Percentiles rank a stretch among this genome's conserved stretches.
Evolutionary conservation across 2,888 invertebrate species (phyloP).

Genomic region (Trichogramma dendrolimi): DNA sequence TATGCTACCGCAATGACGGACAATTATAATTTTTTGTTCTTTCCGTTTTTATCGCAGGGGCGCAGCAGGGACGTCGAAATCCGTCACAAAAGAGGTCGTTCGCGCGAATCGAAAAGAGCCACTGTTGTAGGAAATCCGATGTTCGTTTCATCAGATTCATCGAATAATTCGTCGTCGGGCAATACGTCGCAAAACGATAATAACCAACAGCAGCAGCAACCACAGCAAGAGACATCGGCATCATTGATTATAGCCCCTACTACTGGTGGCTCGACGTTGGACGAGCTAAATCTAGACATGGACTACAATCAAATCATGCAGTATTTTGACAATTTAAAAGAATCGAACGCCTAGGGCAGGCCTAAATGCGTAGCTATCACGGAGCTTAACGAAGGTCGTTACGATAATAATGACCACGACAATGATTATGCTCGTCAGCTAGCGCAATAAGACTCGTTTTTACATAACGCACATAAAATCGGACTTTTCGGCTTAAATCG

Average conservation of each 20-base stretch:
- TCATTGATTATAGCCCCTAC: background rate
- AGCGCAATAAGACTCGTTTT: too few relatives aligned
- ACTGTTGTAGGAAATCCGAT: slow-evolving; percentile 86
- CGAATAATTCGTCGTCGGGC: slow-evolving; percentile 43
- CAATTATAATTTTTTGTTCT: background rate
- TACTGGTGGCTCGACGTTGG: slow-evolving; percentile 60
- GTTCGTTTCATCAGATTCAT: slow-evolving; percentile 61
- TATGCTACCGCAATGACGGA: too few relatives aligned
- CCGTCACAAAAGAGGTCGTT: slow-evolving; percentile 38
- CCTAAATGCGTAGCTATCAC: slow-evolving; percentile 1
- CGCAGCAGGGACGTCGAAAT: slow-evolving; percentile 38
- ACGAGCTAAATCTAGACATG: slow-evolving; percentile 80
- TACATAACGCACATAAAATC: too few relatives aligned
- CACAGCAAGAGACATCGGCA: background rate
- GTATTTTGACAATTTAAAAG: slow-evolving; percentile 96
- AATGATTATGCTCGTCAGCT: too few relatives aligned
- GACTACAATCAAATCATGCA: slow-evolving; percentile 97
- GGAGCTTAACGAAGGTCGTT: background rate
- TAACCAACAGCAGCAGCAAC: slow-evolving; percentile 28
- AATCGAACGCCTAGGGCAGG: slow-evolving; percentile 73
- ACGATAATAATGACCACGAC: too few relatives aligned
- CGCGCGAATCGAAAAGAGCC: slow-evolving; percentile 71
- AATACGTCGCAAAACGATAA: slow-evolving; percentile 55
- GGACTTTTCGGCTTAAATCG: too few relatives aligned
- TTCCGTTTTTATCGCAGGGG: slow-evolving; percentile 15